These are phyloP conservation scores for Drosophila neotestacea DNA, from an alignment of 2,888 invertebrate genomes.

Conservation along the genomic window DNA sequence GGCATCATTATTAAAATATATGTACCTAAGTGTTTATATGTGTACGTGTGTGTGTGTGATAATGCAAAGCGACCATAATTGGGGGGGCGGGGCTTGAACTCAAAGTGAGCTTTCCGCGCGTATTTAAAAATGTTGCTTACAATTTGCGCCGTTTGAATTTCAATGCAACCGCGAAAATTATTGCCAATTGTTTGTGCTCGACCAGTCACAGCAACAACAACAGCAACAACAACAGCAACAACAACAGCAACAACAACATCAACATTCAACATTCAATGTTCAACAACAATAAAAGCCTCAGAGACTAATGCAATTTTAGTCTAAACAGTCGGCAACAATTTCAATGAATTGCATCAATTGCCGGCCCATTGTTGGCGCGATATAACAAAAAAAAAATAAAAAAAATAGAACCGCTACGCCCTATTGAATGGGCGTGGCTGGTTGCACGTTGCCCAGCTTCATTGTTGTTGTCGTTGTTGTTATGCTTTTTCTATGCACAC, in stretches of 20 bases:
- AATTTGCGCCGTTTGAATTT: constrained; percentile 69
- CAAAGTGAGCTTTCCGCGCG: constrained; percentile 25
- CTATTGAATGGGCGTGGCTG: constrained; percentile 58
- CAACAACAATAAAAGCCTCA: constrained; percentile 53
- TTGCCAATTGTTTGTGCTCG: constrained; percentile 82
- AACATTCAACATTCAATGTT: constrained; percentile 9
- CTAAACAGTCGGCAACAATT: constrained; percentile 79
- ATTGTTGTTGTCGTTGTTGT: constrained; percentile 26
- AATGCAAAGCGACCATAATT: constrained; percentile 67
- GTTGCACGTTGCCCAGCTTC: constrained; percentile 43
- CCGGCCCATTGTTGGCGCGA: constrained; percentile 68
- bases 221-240: constrained; percentile 17
- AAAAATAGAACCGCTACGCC: constrained; percentile 25
- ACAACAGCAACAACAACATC: constrained; percentile 18
- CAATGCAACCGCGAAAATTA: constrained; percentile 82
- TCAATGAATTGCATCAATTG: constrained; percentile 82
- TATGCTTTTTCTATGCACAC: constrained; percentile 33
- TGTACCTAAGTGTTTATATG: constrained; percentile 32
- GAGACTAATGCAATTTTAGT: constrained; percentile 77
- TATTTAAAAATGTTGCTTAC: constrained; percentile 61
- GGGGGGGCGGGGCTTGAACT: constrained; percentile 24
- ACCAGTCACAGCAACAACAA: constrained; percentile 39
- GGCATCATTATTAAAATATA: constrained; percentile 81
- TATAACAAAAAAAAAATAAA: constrained; percentile 11
- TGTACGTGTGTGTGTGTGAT: constrained; percentile 41